Evolutionary conservation across 2,888 invertebrate genomes (phyloP).

Genomic region (Argyresthia goedartella): DNA sequence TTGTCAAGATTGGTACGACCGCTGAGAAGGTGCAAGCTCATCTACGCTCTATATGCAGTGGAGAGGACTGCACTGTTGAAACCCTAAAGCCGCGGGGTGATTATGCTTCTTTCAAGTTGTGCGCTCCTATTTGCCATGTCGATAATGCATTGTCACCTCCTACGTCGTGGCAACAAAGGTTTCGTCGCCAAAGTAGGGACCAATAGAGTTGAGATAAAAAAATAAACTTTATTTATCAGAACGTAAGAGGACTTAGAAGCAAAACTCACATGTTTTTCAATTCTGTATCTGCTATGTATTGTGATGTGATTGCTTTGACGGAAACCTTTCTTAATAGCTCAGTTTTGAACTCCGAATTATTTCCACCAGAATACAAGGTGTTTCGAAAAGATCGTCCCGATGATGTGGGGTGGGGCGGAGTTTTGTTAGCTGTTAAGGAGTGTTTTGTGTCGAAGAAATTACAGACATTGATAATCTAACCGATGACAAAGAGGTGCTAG

Average conservation of each 20-base stretch:
- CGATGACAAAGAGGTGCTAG: neutral
- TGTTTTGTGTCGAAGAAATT: neutral
- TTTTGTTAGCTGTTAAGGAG: neutral
- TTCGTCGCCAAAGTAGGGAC: constrained; percentile 1
- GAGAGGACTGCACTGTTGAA: constrained; percentile 7
- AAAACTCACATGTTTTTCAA: neutral
- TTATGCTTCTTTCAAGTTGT: constrained; percentile 8
- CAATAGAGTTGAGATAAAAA: neutral
- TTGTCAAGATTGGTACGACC: constrained; percentile 8
- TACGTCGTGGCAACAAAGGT: constrained; percentile 7
- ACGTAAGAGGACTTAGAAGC: neutral
- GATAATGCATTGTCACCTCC: constrained; percentile 1
- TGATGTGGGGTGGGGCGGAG: constrained; percentile 5
- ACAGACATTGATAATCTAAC: neutral
- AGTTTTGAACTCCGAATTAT: neutral
- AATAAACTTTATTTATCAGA: neutral
- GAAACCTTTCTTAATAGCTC: constrained; percentile 1
- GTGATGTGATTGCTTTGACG: neutral
- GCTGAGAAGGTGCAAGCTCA: constrained; percentile 7
- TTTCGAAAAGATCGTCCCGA: constrained; percentile 1
- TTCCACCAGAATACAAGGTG: neutral
- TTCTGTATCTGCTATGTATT: neutral
- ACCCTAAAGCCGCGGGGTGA: constrained; percentile 7
- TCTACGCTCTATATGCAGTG: constrained; percentile 2
- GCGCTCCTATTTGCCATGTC: constrained; percentile 4